Evolutionary conservation across 2,888 invertebrate genomes (phyloP), one percentile per base, ranked within the genome.

Genomic region (Caenorhabditis virilis): DNA sequence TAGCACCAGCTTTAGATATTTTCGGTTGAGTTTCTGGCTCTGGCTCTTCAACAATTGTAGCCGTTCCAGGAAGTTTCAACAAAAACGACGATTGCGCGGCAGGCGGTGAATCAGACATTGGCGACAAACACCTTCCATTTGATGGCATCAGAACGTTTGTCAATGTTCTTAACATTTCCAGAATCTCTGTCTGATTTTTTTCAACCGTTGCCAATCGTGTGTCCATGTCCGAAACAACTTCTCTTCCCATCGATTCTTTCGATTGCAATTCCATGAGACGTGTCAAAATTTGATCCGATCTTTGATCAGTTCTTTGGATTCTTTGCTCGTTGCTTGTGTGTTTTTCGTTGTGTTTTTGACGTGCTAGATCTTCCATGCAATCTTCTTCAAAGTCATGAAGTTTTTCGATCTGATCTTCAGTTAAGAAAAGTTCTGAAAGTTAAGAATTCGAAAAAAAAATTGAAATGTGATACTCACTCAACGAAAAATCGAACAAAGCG

Each of bases 311-410:
- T 48, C 84, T 72, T 30, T 83, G 74, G 38, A 86, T 84, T 30
- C 85, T 73, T 66, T 86, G 85, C 15, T 85, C 85, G 16, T 83
- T 84, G 5, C 85, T 84, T 0, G 83, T 79, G 59, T 83, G 82
- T 55, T 84, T 81, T 49, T 73, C 62, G 39, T 65, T 69, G 23
- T 95, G 93, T 87, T 91, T 93, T 85, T 95, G 93, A 72, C 92
- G 89, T 68, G 85, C 85, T 84, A 93, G 92, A 30, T 94, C 94
- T 85, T 97, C 95, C 53, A 97, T 92, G 84, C 95, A 95, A 82
- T 97, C 95, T 84, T 95, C 69, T 42, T 97, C 97, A 85, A 95
- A 97, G 84, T 97, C 95, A 83, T 95, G 94, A 51, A 95, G 86
- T 54, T 93, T 89, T 84, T 95, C 95, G 86, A 93, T 89, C 83